Base-by-base conservation (phyloP, 2,888 invertebrate species). In the Aporophyla lueneburgensis region DNA sequence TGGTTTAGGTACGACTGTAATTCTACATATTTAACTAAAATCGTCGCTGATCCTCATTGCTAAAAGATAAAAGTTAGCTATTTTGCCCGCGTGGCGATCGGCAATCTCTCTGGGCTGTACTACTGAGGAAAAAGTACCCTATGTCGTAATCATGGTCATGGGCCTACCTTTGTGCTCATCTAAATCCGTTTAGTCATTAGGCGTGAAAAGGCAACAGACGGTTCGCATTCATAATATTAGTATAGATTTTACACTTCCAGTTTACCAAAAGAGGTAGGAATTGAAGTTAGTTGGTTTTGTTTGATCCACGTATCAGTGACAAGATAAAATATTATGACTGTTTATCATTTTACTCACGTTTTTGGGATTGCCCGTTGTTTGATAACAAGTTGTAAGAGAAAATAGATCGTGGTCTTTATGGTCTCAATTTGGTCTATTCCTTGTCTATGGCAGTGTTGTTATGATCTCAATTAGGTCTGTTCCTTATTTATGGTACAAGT, bases 291-390 rank as follows among this genome's bases (percentile, higher is more conserved):
- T 27, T 33, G 1, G 9, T 40, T 10, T n/a, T 40, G 27, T 49
- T 33, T 19, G n/a, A 40, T 7, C 27, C 40, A 19, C 40, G 43
- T 59, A 10, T 53, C 58, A 24, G 21, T 53, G 53, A 79, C 54
- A 54, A 54, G 51, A 77, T 80, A 19, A 24, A 56, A 16, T 9
- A 51, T 43, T 56, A 62, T 43, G 27, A 49, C 16, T 24, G 2
- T 33, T 79, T 49, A 72, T 61, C 72, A 46, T 46, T 69, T 58
- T 7, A 78, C 24, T 54, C 46, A 54, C 53, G n/a, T 51, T 63
- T 62, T 51, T 6, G 54, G 54, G 54, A 72, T 43, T 43, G 73
- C 24, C n/a, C 21, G 24, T 21, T n/a, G 40, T 10, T 76, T 27
- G 40, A 58, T 76, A 58, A 65, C 9, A 27, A 76, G 19, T 51